phyloP scores from a whole-genome alignment of 2,888 invertebrate genomes.

The Peribatodes rhomboidaria region DNA sequence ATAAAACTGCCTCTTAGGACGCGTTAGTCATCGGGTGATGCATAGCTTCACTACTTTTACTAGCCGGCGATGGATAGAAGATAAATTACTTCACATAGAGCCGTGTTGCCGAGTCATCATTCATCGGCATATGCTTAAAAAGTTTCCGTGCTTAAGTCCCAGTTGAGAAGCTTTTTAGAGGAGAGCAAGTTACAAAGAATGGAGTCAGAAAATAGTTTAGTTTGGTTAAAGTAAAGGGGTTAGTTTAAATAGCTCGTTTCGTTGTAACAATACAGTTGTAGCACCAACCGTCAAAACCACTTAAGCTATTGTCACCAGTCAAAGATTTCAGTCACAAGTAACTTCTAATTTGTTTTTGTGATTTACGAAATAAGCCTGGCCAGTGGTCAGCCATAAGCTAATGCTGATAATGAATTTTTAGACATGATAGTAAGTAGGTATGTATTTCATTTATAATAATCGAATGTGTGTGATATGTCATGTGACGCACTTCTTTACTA shows the following conservation, averaged over 20 bases:
- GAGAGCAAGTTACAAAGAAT: neutral
- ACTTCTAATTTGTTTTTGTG: neutral
- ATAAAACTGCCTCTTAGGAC: neutral
- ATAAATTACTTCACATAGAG: slow-evolving; percentile 62
- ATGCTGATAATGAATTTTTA: too few relatives aligned
- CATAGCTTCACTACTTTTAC: slow-evolving; percentile 46
- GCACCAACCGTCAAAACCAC: neutral
- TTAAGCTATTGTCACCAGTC: neutral
- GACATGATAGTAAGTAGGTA: too few relatives aligned
- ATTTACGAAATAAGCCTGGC: too few relatives aligned
- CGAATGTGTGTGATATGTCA: neutral
- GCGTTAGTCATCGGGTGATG: slow-evolving; percentile 54
- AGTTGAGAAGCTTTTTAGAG: slow-evolving; percentile 6
- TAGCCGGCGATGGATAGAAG: slow-evolving; percentile 58
- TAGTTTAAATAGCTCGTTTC: neutral
- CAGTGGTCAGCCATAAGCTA: too few relatives aligned
- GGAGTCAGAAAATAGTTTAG: neutral
- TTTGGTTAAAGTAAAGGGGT: neutral
- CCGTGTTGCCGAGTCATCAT: slow-evolving; percentile 56
- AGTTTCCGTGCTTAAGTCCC: neutral
- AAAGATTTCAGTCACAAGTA: neutral
- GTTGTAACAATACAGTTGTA: neutral
- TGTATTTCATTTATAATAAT: too few relatives aligned
- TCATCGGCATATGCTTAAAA: slow-evolving; percentile 43
- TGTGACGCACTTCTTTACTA: too few relatives aligned